Evolutionary conservation across 2,888 invertebrate species (phyloP).

Genomic region (Tenthredo distinguenda): DNA sequence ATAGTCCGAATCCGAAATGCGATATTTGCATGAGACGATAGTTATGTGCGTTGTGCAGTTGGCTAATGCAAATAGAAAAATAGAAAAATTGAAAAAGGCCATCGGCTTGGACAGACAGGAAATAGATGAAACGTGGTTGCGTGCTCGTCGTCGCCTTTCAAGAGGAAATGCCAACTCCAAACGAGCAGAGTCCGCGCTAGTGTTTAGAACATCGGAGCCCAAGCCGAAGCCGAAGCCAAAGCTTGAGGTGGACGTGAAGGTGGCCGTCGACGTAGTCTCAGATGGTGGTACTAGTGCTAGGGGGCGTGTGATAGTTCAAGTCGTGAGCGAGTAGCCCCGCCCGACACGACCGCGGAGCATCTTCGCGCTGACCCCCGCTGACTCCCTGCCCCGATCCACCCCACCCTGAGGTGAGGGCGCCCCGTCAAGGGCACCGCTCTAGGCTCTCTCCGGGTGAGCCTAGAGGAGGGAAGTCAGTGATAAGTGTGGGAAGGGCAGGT

Average conservation of each 20-base stretch:
- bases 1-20: background rate
- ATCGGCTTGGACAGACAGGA: background rate
- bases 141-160: conserved; percentile 41
- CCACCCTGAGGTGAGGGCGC: conserved; percentile 63
- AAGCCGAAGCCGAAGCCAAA: conserved; percentile 64
- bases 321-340: conserved; percentile 80
- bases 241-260: conserved; percentile 50
- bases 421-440: conserved; percentile 67
- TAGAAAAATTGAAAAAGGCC: background rate
- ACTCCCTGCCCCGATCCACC: conserved; percentile 71
- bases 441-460: conserved; percentile 56
- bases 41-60: background rate
- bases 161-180: conserved; percentile 62
- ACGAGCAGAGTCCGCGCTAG: conserved; percentile 60
- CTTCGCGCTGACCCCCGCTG: conserved; percentile 78
- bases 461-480: conserved; percentile 69
- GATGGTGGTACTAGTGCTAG: conserved; percentile 75
- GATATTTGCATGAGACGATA: background rate
- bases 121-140: conserved; percentile 22
- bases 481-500: conserved; percentile 78
- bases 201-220: conserved; percentile 63
- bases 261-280: conserved; percentile 56
- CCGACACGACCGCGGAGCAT: conserved; percentile 78
- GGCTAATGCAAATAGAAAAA: background rate
- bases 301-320: conserved; percentile 83